A percentile compares a stretch with the other conserved stretches of the same genome.
Evolutionary conservation across 2,797 vertebrate species (phyloP).

Genomic region (Hydrophis major): DNA sequence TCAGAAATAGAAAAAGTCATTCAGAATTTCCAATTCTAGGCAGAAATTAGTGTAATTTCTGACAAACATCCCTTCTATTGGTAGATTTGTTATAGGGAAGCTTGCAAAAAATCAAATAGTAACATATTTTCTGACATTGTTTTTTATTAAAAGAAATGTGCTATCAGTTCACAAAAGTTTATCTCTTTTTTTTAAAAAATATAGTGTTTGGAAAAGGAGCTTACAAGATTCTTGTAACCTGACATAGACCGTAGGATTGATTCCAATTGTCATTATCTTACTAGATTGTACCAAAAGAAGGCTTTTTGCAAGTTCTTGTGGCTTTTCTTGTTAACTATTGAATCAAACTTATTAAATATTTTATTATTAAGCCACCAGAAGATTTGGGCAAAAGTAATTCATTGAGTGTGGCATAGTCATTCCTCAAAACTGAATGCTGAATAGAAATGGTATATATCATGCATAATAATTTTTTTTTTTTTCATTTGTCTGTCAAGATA

Average conservation of each 20-base stretch:
- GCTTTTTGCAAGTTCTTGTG: not conserved
- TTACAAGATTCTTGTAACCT: not conserved
- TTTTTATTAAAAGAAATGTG: not conserved
- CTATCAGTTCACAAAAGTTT: not conserved
- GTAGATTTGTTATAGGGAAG: not conserved
- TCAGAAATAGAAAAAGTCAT: not conserved
- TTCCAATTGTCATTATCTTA: not conserved
- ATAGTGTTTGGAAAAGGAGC: not conserved
- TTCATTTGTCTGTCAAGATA: not conserved
- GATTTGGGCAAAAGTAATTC: not conserved
- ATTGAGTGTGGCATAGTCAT: not conserved
- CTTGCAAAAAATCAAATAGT: not conserved
- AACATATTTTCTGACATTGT: not conserved
- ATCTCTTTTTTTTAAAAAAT: not conserved
- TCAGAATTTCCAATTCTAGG: not conserved
- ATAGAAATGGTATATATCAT: not conserved
- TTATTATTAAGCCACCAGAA: not conserved
- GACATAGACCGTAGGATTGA: not conserved
- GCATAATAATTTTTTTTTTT: not conserved
- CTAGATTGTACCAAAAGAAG: not conserved
- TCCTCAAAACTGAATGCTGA: not conserved
- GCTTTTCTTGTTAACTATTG: no score
- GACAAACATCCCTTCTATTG: no score
- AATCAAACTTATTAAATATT: constrained; percentile 18
- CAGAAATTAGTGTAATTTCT: not conserved